Evolutionary conservation across 2,113 vertebrate species (phyloP), one percentile per base, ranked within the genome.

Genomic region (Ictalurus punctatus): DNA sequence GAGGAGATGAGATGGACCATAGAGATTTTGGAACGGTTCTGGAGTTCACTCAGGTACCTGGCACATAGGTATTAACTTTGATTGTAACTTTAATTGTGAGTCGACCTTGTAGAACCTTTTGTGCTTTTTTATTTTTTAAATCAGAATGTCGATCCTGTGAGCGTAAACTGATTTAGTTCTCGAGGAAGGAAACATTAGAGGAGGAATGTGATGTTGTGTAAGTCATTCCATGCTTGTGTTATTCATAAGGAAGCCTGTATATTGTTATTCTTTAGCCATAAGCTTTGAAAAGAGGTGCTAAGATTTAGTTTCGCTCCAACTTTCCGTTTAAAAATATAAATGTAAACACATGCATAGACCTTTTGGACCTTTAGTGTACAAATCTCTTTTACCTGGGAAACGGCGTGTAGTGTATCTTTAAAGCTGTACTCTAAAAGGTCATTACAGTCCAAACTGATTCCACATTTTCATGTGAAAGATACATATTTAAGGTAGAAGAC

Each of bases 11-110:
- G 58, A 83, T 63, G 81, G 81, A 56, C 16, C 40, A 37, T 61
- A 37, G 71, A 84, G 74, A 76, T 69, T 52, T 88, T 79, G 58
- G 86, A 90, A 82, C 27, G 85, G 17, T 17, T 48, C 25, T 74
- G 37, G 58, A 84, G 84, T 78, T 83, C 82, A 61, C 52, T 76
- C 56, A 81, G 87, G n/a, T 76, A 61, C n/a, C 52, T 56, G 78
- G 63, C 19, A 63, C 83, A 61, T 44, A 76, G 9, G 9, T 48
- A n/a, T 83, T 87, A 19, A 71, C 44, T 23, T 10, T 56, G 10
- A 56, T 9, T 83, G n/a, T 14, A 65, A 69, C 73, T 79, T 61
- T 54, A 81, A 81, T 83, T 87, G 48, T 56, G 14, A 87, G 48
- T 71, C 30, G 34, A 54, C n/a, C 40, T 59, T 40, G 17, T 30